These are phyloP conservation scores for Cactoblastis cactorum DNA, from an alignment of 2,888 invertebrate genomes.

Conservation along the genomic window DNA sequence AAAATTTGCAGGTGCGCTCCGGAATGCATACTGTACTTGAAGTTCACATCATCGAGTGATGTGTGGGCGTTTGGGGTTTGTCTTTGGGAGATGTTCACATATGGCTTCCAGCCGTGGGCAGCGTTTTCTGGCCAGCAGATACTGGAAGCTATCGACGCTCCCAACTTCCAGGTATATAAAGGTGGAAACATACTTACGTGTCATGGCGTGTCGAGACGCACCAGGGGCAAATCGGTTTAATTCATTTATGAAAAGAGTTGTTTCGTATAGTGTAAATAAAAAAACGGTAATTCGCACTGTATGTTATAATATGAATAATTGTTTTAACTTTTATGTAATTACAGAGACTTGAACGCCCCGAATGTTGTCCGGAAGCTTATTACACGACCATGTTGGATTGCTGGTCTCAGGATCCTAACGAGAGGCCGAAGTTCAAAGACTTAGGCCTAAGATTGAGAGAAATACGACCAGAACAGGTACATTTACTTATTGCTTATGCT, in stretches of 20 bases:
- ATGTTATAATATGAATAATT: too few species aligned
- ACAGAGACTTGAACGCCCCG: conserved; percentile 93
- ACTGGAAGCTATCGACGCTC: conserved; percentile 95
- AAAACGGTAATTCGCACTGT: too few species aligned
- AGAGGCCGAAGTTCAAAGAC: conserved; percentile 94
- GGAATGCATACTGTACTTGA: conserved; percentile 96
- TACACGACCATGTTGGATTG: conserved; percentile 96
- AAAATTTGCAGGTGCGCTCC: conserved; percentile 95
- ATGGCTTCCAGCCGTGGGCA: conserved; percentile 99
- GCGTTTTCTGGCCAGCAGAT: conserved; percentile 96
- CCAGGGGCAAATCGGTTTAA: too few species aligned
- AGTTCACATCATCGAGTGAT: conserved; percentile 97
- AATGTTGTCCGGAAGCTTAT: conserved; percentile 96
- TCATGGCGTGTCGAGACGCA: neutral
- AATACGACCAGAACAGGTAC: conserved; percentile 92
- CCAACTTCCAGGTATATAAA: conserved; percentile 89
- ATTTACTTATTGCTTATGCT: neutral
- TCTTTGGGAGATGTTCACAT: conserved; percentile 99
- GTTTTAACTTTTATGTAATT: conserved; percentile 24
- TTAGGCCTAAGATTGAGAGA: conserved; percentile 88
- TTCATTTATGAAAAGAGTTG: too few species aligned
- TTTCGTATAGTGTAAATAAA: too few species aligned
- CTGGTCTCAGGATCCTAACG: conserved; percentile 95
- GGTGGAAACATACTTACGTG: neutral
- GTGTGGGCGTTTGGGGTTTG: conserved; percentile 99